Base-by-base conservation (phyloP, 2,888 invertebrate species). In the Drosophila histrio region DNA sequence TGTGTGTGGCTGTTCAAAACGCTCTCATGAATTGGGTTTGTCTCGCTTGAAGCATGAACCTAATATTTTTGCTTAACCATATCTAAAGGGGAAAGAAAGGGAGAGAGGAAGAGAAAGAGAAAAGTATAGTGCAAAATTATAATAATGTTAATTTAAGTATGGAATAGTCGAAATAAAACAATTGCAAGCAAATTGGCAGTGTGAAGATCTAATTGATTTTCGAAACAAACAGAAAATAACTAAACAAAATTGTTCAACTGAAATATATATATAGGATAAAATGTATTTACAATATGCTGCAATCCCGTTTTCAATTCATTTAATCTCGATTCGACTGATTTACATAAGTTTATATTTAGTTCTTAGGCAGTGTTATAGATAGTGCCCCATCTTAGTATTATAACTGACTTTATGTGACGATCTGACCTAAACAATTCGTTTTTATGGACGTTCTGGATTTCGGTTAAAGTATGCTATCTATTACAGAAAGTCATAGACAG, bases 1-100 rank as follows among this genome's bases (percentile, higher is more conserved):
- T 75, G 61, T 83, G 41, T 63, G 75, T 69, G 62, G 64, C 70
- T 74, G 78, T 61, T 75, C 61, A 69, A 62, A 76, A 56, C 74
- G 74, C 57, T 60, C 71, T 69, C 82, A 67, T 69, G 62, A 76
- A 62, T 75, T 43, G 79, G 65, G 43, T 30, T 36, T 60, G 74
- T 70, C 59, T 81, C 75, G 67, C 67, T 67, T 65, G 52, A 71
- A 63, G 79, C 79, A 76, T 75, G 72, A 79, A 79, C 70, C 76
- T 90, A 91, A 90, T 91, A 91, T 90, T 91, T 91, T 86, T 91
- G 91, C 79, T 89, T 90, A 81, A 91, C 89, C 91, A 91, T 91
- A 91, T 91, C 91, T 91, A 90, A 69, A 90, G 70, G 64, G 66
- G 56, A 79, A 57, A 78, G 46, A 76, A 39, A 57, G 61, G 73